Evolutionary conservation across 2,888 invertebrate species (phyloP).

Genomic region (Rhodophaea formosa): DNA sequence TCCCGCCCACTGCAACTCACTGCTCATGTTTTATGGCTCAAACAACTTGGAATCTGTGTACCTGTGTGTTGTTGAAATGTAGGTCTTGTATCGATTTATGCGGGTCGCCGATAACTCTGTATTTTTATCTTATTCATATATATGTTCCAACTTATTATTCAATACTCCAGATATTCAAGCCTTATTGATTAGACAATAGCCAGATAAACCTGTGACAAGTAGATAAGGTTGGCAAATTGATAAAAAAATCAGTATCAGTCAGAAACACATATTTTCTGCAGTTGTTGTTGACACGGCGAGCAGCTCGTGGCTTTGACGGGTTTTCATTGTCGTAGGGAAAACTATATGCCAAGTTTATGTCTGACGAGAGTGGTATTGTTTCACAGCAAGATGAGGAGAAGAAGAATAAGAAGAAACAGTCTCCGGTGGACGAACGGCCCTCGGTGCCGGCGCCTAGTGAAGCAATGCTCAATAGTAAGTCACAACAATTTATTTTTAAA

Average conservation of each 20-base stretch:
- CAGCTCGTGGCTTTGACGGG: constrained; percentile 25
- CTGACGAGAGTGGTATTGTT: constrained; percentile 49
- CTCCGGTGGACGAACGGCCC: constrained; percentile 73
- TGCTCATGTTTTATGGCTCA: constrained; percentile 5
- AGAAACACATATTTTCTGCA: constrained; percentile 39
- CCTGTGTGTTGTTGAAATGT: not conserved
- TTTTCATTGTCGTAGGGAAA: constrained; percentile 22
- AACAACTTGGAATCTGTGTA: not conserved
- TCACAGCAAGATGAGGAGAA: constrained; percentile 75
- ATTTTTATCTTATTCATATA: not conserved
- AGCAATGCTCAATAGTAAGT: constrained; percentile 77
- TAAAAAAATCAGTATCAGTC: constrained; percentile 49
- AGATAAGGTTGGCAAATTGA: constrained; percentile 64
- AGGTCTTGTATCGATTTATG: not conserved
- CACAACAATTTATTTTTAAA: constrained; percentile 29
- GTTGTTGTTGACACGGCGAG: constrained; percentile 40
- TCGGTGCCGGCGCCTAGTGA: constrained; percentile 74
- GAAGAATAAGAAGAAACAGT: constrained; percentile 71
- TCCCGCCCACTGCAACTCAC: constrained; percentile 8
- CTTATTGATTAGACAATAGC: constrained; percentile 64
- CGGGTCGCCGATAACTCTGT: not conserved
- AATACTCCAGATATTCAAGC: constrained; percentile 34
- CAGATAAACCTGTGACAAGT: constrained; percentile 59
- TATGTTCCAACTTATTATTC: not conserved
- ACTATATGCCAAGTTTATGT: constrained; percentile 48